Conservation (phyloP, 2,113 vertebrate genomes). For the Archilochus colubris region DNA sequence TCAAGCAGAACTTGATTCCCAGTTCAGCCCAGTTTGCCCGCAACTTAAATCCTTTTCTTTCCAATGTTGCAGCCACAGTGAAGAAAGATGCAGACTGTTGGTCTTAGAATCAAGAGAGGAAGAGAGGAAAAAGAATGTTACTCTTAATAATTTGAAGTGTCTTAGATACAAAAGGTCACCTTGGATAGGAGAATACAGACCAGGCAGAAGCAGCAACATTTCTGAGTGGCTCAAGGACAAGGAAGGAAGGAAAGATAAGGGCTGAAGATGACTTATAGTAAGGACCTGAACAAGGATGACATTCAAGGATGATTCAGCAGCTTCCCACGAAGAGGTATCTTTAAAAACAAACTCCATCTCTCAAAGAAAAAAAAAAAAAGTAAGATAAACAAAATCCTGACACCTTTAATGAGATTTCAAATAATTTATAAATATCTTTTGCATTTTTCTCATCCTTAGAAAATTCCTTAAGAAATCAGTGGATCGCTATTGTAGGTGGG, state of each 20-base stretch:
- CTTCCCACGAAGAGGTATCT: not conserved
- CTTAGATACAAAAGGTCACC: not conserved
- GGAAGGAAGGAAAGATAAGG: not conserved
- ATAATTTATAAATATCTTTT: not conserved
- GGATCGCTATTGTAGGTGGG: not conserved
- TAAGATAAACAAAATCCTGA: not conserved
- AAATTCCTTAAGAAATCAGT: not conserved
- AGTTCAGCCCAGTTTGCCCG: not conserved
- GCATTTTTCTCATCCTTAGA: conserved; percentile 3
- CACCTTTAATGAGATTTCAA: not conserved
- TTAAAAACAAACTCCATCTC: not conserved
- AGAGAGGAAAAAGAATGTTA: not conserved
- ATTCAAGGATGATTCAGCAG: not conserved
- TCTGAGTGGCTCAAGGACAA: not conserved
- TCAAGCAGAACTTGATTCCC: not conserved
- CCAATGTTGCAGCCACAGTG: not conserved
- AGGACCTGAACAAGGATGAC: not conserved
- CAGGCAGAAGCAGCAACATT: not conserved
- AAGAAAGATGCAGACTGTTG: not conserved
- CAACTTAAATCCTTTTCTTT: not conserved
- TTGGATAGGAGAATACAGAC: not conserved
- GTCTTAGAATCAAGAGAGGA: not conserved
- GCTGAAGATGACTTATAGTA: not conserved
- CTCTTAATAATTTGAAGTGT: not conserved
- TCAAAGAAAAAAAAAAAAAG: not conserved